Evolutionary conservation across 2,797 vertebrate genomes (phyloP).

Genomic region (Anas acuta): DNA sequence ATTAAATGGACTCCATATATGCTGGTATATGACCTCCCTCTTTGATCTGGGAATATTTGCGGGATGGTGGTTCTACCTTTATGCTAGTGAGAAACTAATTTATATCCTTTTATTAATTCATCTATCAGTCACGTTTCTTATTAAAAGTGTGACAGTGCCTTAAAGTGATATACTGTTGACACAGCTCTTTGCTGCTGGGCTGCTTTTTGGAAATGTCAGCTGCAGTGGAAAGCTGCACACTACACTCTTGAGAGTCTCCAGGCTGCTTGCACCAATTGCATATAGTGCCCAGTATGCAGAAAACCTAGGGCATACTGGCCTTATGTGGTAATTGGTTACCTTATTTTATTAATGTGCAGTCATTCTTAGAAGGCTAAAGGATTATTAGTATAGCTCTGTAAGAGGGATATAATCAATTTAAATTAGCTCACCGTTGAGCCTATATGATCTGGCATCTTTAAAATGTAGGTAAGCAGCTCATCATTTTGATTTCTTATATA

Average conservation of each 20-base stretch:
- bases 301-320: background rate
- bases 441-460: conserved; percentile 29
- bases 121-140: background rate
- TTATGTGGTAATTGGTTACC: background rate
- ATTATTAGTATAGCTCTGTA: conserved; percentile 47
- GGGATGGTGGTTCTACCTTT: background rate
- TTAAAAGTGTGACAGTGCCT: background rate
- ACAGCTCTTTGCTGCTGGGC: background rate
- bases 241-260: background rate
- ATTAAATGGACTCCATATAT: background rate
- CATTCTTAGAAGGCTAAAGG: conserved; percentile 27
- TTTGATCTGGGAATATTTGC: background rate
- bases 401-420: conserved; percentile 47
- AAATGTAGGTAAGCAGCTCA: conserved; percentile 43
- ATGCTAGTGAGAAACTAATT: background rate
- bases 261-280: background rate
- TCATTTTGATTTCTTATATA: conserved; percentile 5
- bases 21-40: background rate
- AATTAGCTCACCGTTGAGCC: conserved; percentile 49
- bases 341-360: conserved; percentile 18
- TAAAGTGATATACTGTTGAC: background rate
- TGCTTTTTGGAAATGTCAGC: background rate
- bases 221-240: background rate
- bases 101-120: background rate
- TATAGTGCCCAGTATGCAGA: background rate